Percentiles rank a stretch among this genome's conserved stretches.
Conservation (phyloP, 1,140 invertebrate species). For the Chlorops oryzae region DNA sequence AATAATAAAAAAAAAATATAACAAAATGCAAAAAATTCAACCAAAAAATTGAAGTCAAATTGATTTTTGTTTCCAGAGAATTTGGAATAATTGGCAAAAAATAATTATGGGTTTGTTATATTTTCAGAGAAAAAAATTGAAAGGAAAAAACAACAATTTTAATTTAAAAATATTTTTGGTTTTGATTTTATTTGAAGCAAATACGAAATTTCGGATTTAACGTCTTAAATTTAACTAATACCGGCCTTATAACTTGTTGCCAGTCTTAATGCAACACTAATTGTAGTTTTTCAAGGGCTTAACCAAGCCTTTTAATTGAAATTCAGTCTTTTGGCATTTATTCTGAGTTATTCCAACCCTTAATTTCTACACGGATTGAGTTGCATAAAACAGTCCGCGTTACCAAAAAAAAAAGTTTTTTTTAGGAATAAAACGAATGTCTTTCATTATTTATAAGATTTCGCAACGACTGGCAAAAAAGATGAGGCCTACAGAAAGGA, state of each 20-base stretch:
- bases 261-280: background rate
- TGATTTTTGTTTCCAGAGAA: background rate
- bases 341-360: background rate
- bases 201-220: background rate
- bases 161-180: background rate
- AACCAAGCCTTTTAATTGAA: too few relatives aligned
- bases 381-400: background rate
- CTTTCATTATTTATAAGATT: background rate
- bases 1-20: background rate
- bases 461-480: background rate
- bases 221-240: background rate
- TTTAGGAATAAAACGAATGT: background rate
- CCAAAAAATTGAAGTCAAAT: constrained; percentile 1
- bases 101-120: too few relatives aligned
- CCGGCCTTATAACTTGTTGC: background rate
- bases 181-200: background rate
- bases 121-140: too few relatives aligned
- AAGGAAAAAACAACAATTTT: too few relatives aligned
- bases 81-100: background rate
- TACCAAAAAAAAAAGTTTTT: background rate
- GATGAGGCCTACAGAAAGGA: too few relatives aligned
- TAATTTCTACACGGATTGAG: background rate
- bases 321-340: too few relatives aligned
- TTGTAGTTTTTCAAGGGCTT: background rate
- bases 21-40: background rate